A percentile compares a stretch with the other conserved stretches of the same genome.
These are phyloP conservation scores for Entelurus aequoreus DNA, from an alignment of 2,113 vertebrate genomes.

Conservation along the genomic window DNA sequence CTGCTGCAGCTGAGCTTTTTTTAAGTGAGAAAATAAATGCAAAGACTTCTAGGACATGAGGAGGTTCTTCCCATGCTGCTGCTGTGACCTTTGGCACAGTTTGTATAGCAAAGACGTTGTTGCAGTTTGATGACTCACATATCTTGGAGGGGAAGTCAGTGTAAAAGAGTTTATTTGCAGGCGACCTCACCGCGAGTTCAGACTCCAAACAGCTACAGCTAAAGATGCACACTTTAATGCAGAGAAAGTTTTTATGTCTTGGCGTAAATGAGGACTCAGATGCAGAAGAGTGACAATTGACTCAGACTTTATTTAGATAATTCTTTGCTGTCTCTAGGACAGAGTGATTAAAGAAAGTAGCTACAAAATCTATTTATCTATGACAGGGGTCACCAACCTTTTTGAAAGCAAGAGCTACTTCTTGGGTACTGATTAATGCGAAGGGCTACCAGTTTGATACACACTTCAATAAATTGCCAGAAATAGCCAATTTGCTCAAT, in stretches of 20 bases:
- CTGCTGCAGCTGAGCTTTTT: not conserved
- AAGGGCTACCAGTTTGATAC: no score
- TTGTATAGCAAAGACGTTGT: conserved; percentile 16
- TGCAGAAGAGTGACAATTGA: no score
- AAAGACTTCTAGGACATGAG: conserved; percentile 9
- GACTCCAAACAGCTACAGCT: not conserved
- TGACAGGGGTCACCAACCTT: no score
- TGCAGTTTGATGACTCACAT: conserved; percentile 11
- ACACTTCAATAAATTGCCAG: no score
- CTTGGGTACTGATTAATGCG: no score
- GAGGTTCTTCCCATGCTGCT: conserved; percentile 9
- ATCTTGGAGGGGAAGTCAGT: conserved; percentile 5
- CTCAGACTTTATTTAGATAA: no score
- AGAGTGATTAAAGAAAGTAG: no score
- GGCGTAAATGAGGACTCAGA: no score
- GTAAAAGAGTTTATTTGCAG: conserved; percentile 5
- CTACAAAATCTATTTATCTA: no score
- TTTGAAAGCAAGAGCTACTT: no score
- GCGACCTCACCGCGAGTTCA: conserved; percentile 6
- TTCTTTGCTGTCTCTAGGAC: no score
- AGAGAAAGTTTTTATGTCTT: not conserved
- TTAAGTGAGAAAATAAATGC: not conserved
- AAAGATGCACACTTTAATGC: not conserved
- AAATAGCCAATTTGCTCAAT: no score
- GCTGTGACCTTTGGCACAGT: conserved; percentile 10